Percentiles rank a stretch among this genome's conserved stretches.
phyloP scores from a whole-genome alignment of 1,140 invertebrate species.

The Drepana arcuata region DNA sequence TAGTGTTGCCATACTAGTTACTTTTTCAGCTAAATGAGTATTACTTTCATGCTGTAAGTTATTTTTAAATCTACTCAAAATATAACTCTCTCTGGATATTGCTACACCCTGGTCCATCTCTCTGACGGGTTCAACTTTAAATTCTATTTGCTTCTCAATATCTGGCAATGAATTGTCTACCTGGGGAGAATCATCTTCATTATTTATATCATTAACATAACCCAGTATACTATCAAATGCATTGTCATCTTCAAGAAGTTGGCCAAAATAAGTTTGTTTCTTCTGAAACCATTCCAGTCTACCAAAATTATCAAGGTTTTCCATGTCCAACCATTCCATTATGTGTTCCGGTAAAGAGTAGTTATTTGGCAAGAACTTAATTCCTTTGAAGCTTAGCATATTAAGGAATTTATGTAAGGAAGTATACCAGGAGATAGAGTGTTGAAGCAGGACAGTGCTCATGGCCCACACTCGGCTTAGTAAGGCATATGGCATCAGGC shows the following conservation, averaged over 20 bases:
- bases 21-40: constrained; percentile 31
- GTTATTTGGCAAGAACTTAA: constrained; percentile 63
- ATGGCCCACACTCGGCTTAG: constrained; percentile 74
- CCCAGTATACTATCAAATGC: constrained; percentile 23
- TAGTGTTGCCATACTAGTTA: constrained; percentile 33
- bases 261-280: no score
- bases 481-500: constrained; percentile 70
- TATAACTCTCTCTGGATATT: constrained; percentile 23
- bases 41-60: constrained; percentile 7
- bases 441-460: constrained; percentile 60
- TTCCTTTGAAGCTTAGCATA: constrained; percentile 59
- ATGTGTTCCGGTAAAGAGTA: constrained; percentile 68
- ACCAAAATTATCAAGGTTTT: constrained; percentile 56
- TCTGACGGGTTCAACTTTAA: constrained; percentile 22
- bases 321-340: constrained; percentile 64
- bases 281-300: constrained; percentile 45
- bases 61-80: constrained; percentile 6
- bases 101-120: constrained; percentile 18
- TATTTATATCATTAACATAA: constrained; percentile 34
- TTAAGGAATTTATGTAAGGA: constrained; percentile 53
- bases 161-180: no score
- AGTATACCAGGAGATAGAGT: constrained; percentile 71
- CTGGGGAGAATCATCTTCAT: constrained; percentile 24
- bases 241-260: no score
- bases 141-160: constrained; percentile 15